Conservation (phyloP, 1,140 invertebrate genomes). For the Sarcophaga peregrina region DNA sequence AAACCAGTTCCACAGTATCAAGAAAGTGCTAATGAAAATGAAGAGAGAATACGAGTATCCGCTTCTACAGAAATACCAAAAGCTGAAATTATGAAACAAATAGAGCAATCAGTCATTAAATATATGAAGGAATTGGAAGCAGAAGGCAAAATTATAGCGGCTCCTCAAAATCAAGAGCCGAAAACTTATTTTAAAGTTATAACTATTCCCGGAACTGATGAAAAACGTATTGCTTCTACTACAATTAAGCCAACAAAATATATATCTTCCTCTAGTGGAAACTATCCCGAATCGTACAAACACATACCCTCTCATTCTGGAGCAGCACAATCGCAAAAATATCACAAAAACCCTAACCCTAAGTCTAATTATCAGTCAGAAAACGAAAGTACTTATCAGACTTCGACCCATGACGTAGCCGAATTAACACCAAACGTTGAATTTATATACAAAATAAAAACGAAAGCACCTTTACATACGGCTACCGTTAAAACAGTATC, state of each 20-base stretch:
- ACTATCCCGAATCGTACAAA: slow-evolving; percentile 1
- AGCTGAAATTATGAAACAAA: slow-evolving; percentile 65
- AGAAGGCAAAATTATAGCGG: slow-evolving; percentile 61
- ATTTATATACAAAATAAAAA: slow-evolving; percentile 65
- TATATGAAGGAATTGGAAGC: slow-evolving; percentile 65
- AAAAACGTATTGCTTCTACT: slow-evolving; percentile 53
- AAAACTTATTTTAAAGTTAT: slow-evolving; percentile 61
- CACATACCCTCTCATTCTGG: slow-evolving; percentile 11
- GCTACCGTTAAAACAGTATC: slow-evolving; percentile 63
- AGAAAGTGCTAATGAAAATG: slow-evolving; percentile 50
- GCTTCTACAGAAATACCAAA: slow-evolving; percentile 65
- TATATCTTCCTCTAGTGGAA: not conserved
- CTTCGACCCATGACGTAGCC: slow-evolving; percentile 50
- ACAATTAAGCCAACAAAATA: slow-evolving; percentile 53
- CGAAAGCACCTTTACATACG: slow-evolving; percentile 60
- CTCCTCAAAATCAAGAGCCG: slow-evolving; percentile 49
- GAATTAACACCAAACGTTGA: slow-evolving; percentile 60
- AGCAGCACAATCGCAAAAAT: slow-evolving; percentile 25
- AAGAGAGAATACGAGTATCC: slow-evolving; percentile 59
- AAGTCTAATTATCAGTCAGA: slow-evolving; percentile 56
- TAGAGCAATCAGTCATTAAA: slow-evolving; percentile 63
- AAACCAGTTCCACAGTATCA: slow-evolving; percentile 50
- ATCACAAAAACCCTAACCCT: slow-evolving; percentile 31
- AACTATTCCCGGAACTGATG: slow-evolving; percentile 47
- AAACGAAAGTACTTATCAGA: slow-evolving; percentile 58